These are phyloP conservation scores for Dendronephthya gigantea DNA, from an alignment of 64 coral and sea anemone genomes.

Conservation along the genomic window DNA sequence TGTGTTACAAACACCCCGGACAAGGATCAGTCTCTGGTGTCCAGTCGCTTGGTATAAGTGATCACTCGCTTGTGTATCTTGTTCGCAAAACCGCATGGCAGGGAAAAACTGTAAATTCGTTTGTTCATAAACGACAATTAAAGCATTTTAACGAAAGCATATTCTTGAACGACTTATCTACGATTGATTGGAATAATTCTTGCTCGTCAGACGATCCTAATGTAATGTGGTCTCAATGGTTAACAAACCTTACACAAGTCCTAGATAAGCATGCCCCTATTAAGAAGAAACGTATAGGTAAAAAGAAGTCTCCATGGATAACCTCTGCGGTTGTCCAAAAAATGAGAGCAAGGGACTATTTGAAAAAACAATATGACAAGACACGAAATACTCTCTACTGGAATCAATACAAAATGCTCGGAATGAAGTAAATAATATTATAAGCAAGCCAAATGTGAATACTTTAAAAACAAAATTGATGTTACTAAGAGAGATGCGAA, in stretches of 20 bases:
- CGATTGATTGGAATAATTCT: neutral
- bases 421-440: neutral
- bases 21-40: too few species aligned
- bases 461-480: neutral
- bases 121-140: neutral
- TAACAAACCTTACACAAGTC: neutral
- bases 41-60: too few species aligned
- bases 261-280: neutral
- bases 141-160: neutral
- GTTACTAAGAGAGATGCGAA: neutral
- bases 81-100: neutral
- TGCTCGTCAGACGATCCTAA: neutral
- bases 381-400: neutral
- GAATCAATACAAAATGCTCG: neutral
- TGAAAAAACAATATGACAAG: neutral
- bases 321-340: neutral
- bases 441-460: neutral
- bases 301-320: neutral
- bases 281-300: slow-evolving; percentile 2
- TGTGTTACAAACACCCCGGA: too few species aligned
- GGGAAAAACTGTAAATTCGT: neutral
- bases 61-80: neutral
- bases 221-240: neutral
- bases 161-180: neutral
- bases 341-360: neutral